These are phyloP conservation scores for Panagrolaimus sp. DNA, from an alignment of 1,140 invertebrate genomes.

Conservation along the genomic window DNA sequence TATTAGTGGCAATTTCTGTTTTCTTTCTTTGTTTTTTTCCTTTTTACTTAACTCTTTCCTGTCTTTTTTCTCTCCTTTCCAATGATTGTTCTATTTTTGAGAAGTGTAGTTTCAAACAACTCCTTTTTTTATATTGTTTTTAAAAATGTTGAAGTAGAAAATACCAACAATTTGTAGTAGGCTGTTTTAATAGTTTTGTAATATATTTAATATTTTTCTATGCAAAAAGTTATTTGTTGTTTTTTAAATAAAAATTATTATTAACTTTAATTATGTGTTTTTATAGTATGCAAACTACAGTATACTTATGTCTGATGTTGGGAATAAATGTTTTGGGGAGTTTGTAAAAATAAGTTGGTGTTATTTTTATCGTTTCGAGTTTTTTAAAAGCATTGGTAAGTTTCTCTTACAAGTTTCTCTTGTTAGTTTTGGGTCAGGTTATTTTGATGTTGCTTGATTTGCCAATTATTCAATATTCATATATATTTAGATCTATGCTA, in stretches of 20 bases:
- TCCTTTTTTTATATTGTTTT: neutral
- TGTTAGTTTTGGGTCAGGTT: too few species aligned
- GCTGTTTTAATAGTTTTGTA: neutral
- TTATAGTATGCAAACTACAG: neutral
- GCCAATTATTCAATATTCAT: too few species aligned
- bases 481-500: too few species aligned
- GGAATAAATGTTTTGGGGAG: too few species aligned
- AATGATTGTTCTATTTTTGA: neutral
- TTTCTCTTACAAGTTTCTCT: too few species aligned
- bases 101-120: neutral
- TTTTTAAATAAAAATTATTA: neutral
- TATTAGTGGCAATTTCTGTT: neutral
- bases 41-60: neutral
- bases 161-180: neutral
- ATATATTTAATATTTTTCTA: neutral
- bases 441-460: too few species aligned
- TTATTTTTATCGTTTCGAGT: too few species aligned
- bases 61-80: neutral
- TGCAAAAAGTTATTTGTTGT: neutral
- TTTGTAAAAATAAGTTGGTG: too few species aligned
- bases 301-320: too few species aligned
- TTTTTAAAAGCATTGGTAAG: too few species aligned
- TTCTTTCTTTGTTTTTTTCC: conserved; percentile 1
- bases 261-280: neutral
- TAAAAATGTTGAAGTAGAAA: neutral